Evolutionary conservation across 2,797 vertebrate species (phyloP), one percentile per base, ranked within the genome.

Genomic region (Etheostoma nigrum): DNA sequence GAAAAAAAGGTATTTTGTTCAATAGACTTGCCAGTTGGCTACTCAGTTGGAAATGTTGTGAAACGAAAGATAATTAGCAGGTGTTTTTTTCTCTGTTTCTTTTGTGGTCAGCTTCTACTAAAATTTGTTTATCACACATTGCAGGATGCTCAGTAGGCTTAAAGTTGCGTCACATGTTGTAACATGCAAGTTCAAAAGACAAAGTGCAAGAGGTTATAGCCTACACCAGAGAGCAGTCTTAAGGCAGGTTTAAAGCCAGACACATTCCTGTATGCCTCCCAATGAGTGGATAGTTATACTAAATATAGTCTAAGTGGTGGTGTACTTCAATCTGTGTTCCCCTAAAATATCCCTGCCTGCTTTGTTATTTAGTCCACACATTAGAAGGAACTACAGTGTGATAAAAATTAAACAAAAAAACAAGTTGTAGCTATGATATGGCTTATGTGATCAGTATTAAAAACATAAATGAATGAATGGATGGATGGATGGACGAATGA

Each of bases 1-100:
- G 23, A 84, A 82, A 91, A 89, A 64, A 84, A 81, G 30, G 52
- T 48, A 25, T 78, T 12, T 81, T 90, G 82, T 81, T 47, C 85
- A 89, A 86, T 72, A 77, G 14, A 59, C n/a, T 15, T 16, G 54
- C 62, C 14, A 64, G 52, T 23, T 23, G 21, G 21, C 21, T 23
- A 1, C 21, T 67, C 61, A 18, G 21, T 52, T 25, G 21, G 62
- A 80, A 76, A 52, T 15, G 9, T 18, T 15, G 25, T 40, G 54
- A 30, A 40, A 70, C 60, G 67, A 65, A 8, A 25, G 66, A 27
- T 55, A 67, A 67, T 23, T 64, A 74, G 53, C 66, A 65, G 67
- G n/a, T 73, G 14, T 72, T 63, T 67, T 51, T 61, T 69, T 19
- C 53, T 76, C 57, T 44, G 12, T 65, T n/a, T 64, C 44, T 21